A percentile compares a stretch with the other conserved stretches of the same genome.
phyloP scores from a whole-genome alignment of 2,888 invertebrate species.

The Drosophila borborema region DNA sequence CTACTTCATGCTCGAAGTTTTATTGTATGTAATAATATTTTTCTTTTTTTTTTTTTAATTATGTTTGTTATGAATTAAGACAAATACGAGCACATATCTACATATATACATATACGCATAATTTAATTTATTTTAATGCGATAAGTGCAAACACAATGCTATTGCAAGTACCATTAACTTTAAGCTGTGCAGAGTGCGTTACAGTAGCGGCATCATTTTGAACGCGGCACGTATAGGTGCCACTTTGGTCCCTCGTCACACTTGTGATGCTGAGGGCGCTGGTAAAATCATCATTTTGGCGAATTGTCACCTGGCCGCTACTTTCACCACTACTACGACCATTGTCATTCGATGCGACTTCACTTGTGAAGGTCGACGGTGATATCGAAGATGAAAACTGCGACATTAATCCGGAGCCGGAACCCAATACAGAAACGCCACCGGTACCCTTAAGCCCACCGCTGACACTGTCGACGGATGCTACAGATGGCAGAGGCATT shows the following conservation, averaged over 20 bases:
- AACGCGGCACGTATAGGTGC: constrained; percentile 88
- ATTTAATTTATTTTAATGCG: not conserved
- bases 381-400: constrained; percentile 47
- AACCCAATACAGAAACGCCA: constrained; percentile 73
- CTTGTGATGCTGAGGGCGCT: constrained; percentile 87
- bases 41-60: not conserved
- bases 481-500: constrained; percentile 84
- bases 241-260: constrained; percentile 87
- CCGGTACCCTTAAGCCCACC: constrained; percentile 82
- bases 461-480: constrained; percentile 63
- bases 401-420: constrained; percentile 47
- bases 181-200: constrained; percentile 87
- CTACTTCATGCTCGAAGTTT: not conserved
- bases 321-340: constrained; percentile 81
- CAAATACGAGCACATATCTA: not conserved
- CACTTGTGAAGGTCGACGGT: constrained; percentile 34
- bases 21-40: not conserved
- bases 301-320: constrained; percentile 86
- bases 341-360: constrained; percentile 78
- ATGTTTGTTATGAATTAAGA: not conserved
- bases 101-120: too few relatives aligned
- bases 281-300: constrained; percentile 88
- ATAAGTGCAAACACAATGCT: constrained; percentile 22
- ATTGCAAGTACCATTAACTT: constrained; percentile 87
- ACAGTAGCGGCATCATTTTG: constrained; percentile 87